These are phyloP conservation scores for Resseliella maxima DNA, from an alignment of 2,888 invertebrate species.

Conservation along the genomic window DNA sequence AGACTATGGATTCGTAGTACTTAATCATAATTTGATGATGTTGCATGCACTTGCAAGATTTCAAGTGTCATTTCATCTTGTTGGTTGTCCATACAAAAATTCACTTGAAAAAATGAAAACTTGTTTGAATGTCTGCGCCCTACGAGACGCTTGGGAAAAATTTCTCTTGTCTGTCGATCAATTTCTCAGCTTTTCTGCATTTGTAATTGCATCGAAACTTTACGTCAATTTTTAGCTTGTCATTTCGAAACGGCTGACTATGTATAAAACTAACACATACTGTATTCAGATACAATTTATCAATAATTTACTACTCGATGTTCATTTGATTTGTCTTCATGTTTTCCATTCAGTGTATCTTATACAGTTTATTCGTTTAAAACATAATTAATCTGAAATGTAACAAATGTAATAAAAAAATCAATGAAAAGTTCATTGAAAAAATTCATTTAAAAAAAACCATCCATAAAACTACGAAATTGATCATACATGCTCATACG, in stretches of 20 bases:
- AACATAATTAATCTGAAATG: no score
- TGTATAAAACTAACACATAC: background rate
- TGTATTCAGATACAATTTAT: background rate
- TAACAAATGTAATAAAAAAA: no score
- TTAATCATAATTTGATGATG: conserved; percentile 24
- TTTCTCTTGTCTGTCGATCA: background rate
- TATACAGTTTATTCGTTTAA: background rate
- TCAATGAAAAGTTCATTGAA: no score
- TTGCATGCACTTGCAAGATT: conserved; percentile 24
- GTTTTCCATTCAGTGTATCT: background rate
- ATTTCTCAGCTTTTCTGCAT: no score
- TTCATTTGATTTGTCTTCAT: no score
- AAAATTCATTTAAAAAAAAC: background rate
- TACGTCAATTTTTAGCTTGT: background rate
- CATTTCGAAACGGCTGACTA: background rate
- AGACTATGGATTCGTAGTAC: no score
- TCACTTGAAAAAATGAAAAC: no score
- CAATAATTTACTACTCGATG: conserved; percentile 11
- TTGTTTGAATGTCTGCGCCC: no score
- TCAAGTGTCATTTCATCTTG: background rate
- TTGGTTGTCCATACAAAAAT: background rate
- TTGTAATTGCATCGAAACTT: background rate
- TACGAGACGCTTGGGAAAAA: background rate
- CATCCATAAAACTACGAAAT: no score
- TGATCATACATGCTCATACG: no score